These are phyloP conservation scores for Rhyacophila brunnea DNA, from an alignment of 1,140 invertebrate genomes.

Conservation along the genomic window DNA sequence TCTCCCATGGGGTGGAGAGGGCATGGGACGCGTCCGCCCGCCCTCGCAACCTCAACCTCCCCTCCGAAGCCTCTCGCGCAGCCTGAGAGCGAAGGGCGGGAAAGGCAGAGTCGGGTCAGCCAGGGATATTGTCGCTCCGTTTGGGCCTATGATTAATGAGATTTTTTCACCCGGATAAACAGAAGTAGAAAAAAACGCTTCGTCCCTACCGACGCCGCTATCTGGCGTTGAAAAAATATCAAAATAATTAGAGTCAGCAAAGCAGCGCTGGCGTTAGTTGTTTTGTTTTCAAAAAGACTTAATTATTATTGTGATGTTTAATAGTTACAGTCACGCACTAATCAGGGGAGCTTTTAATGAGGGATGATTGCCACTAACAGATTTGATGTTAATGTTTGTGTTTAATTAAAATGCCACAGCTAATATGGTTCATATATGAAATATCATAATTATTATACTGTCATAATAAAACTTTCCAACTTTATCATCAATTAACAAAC, in stretches of 20 bases:
- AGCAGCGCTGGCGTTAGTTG: neutral
- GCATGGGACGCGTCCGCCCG: slow-evolving; percentile 12
- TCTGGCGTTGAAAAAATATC: neutral
- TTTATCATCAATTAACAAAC: no score
- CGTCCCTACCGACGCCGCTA: neutral
- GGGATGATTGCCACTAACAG: no score
- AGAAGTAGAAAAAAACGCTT: neutral
- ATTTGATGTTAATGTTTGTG: no score
- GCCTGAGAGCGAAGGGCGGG: slow-evolving; percentile 1
- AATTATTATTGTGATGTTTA: no score
- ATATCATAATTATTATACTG: no score
- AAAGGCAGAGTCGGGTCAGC: neutral
- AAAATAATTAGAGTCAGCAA: neutral
- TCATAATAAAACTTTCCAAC: no score
- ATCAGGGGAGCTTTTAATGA: no score
- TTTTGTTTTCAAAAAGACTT: no score
- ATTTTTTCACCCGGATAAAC: slow-evolving; percentile 20
- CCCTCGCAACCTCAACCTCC: neutral
- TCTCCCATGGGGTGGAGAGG: slow-evolving; percentile 8
- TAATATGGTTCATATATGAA: no score
- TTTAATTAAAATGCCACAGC: no score
- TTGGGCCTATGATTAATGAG: slow-evolving; percentile 24
- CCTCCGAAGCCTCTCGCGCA: neutral
- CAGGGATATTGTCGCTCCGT: slow-evolving; percentile 19
- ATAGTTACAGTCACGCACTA: no score